Percentiles rank a stretch among this genome's conserved stretches.
These are phyloP conservation scores for Papilio xuthus DNA, from an alignment of 1,140 invertebrate genomes.

Conservation along the genomic window DNA sequence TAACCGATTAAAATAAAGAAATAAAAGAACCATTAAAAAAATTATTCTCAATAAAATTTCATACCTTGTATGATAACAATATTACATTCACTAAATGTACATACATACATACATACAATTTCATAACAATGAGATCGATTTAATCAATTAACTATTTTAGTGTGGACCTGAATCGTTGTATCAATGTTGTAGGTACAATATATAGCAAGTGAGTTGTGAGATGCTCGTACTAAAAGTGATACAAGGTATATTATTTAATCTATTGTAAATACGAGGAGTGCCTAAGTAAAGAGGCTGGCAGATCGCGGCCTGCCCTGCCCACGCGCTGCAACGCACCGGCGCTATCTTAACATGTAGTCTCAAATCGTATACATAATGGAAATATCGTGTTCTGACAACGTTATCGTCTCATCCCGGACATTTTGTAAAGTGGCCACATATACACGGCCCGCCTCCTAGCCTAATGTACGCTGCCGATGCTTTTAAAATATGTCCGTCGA, in stretches of 20 bases:
- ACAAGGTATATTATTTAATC: conserved; percentile 35
- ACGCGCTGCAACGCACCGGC: conserved; percentile 48
- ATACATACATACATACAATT: conserved; percentile 71
- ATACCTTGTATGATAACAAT: conserved; percentile 81
- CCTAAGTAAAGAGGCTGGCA: conserved; percentile 46
- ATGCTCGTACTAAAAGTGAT: conserved; percentile 38
- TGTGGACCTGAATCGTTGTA: conserved; percentile 71
- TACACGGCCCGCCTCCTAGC: conserved; percentile 62
- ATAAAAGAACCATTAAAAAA: conserved; percentile 57
- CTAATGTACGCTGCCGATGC: conserved; percentile 66
- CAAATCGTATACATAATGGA: conserved; percentile 82
- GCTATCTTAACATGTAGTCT: conserved; percentile 80
- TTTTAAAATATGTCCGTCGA: conserved; percentile 64
- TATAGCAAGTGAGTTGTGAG: conserved; percentile 23
- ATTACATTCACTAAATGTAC: conserved; percentile 69
- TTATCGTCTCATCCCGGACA: conserved; percentile 79
- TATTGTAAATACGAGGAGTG: conserved; percentile 39
- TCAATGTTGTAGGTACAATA: conserved; percentile 41
- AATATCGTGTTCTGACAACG: conserved; percentile 81
- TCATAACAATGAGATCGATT: conserved; percentile 80
- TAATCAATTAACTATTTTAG: conserved; percentile 63
- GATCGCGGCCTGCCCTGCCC: conserved; percentile 62
- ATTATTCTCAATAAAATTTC: conserved; percentile 70
- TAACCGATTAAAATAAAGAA: conserved; percentile 62
- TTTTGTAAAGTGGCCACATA: conserved; percentile 78